These are phyloP conservation scores for Podilymbus podiceps DNA, from an alignment of 2,113 vertebrate genomes.

Conservation along the genomic window DNA sequence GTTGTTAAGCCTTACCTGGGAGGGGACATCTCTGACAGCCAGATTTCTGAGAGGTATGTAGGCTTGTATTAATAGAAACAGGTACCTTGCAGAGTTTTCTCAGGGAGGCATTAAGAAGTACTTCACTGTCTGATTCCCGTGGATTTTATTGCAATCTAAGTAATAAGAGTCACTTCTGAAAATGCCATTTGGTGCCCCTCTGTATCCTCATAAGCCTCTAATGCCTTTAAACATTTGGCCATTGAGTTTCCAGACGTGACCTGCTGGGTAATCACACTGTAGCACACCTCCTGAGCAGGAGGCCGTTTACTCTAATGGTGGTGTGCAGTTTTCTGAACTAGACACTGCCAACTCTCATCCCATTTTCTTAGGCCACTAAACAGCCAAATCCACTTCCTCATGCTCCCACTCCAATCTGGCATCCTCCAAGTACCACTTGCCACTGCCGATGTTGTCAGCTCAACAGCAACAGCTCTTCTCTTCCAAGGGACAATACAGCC, in stretches of 20 bases:
- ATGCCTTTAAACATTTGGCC: constrained; percentile 16
- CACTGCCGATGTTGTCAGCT: neutral
- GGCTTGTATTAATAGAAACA: neutral
- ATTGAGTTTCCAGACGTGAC: neutral
- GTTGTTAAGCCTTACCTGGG: accelerated
- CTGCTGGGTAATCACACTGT: neutral
- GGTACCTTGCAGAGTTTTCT: neutral
- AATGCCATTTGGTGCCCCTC: neutral
- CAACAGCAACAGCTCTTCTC: neutral
- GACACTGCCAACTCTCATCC: neutral
- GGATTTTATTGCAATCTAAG: constrained; percentile 3
- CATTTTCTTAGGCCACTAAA: neutral
- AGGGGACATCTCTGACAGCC: neutral
- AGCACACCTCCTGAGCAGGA: neutral
- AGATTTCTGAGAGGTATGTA: neutral
- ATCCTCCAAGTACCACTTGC: neutral
- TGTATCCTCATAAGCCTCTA: neutral
- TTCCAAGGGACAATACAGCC: neutral
- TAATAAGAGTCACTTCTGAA: neutral
- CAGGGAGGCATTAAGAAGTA: neutral
- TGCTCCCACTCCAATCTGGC: neutral
- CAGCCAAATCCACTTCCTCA: neutral
- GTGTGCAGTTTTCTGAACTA: neutral
- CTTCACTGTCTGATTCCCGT: neutral
- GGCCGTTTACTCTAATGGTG: neutral